phyloP scores from a whole-genome alignment of 2,113 vertebrate genomes.

The Turnix velox region DNA sequence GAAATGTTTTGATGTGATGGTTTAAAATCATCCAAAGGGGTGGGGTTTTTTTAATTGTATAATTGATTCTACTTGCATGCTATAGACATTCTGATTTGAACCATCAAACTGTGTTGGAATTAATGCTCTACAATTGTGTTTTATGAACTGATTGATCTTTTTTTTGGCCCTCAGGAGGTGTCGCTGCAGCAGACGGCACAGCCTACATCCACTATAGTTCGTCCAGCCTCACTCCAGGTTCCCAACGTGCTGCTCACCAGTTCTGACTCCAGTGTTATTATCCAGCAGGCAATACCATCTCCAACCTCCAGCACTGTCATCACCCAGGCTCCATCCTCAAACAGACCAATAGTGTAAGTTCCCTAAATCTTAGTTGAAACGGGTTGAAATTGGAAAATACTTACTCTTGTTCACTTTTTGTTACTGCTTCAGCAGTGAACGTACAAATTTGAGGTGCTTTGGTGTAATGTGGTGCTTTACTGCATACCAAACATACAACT shows the following conservation, averaged over 20 bases:
- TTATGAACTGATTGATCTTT: not conserved
- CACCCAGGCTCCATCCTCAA: slow-evolving; percentile 95
- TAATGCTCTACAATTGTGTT: not conserved
- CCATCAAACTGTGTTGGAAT: not conserved
- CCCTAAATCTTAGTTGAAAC: slow-evolving; percentile 39
- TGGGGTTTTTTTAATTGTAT: not conserved
- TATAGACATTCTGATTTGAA: not conserved
- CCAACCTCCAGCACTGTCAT: slow-evolving; percentile 99
- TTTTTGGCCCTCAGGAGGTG: slow-evolving; percentile 82
- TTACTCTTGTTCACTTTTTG: not conserved
- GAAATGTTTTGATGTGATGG: not conserved
- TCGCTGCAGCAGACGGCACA: slow-evolving; percentile 92
- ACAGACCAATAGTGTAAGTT: slow-evolving; percentile 98
- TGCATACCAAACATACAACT: slow-evolving; percentile 13
- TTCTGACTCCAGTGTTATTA: slow-evolving; percentile 96
- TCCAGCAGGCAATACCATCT: slow-evolving; percentile 97
- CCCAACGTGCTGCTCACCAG: slow-evolving; percentile 96
- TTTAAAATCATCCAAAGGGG: not conserved
- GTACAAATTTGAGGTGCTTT: not conserved
- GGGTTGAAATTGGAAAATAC: not conserved
- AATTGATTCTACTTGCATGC: not conserved
- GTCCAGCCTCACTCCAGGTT: slow-evolving; percentile 96
- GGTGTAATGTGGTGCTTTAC: slow-evolving; percentile 25
- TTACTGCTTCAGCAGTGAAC: not conserved
- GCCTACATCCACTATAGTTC: slow-evolving; percentile 95